Percentiles rank a stretch among this genome's conserved stretches.
phyloP scores from a whole-genome alignment of 2,888 invertebrate genomes.

The Catocala sponsa region DNA sequence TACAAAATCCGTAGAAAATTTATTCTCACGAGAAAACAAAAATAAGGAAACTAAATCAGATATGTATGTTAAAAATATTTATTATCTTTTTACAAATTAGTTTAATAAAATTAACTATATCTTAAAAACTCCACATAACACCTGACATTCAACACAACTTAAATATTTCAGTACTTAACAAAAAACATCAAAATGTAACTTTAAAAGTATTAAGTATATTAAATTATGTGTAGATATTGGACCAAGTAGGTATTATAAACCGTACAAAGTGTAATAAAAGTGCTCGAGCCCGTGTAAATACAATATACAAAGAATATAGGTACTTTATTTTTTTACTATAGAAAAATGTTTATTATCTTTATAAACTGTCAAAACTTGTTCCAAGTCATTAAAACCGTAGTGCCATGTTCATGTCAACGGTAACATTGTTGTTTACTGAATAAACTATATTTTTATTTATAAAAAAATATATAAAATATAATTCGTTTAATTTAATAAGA shows the following conservation, averaged over 20 bases:
- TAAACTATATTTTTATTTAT: not conserved
- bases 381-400: no score
- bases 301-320: conserved; percentile 10
- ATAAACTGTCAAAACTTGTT: not conserved
- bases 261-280: conserved; percentile 26
- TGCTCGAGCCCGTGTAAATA: conserved; percentile 25
- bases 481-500: conserved; percentile 4
- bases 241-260: conserved; percentile 22
- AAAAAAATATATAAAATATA: conserved; percentile 3
- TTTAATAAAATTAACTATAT: conserved; percentile 70
- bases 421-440: no score
- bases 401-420: no score
- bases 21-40: not conserved
- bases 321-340: conserved; percentile 2
- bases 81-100: conserved; percentile 82
- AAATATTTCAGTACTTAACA: conserved; percentile 68
- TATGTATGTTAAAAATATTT: conserved; percentile 78
- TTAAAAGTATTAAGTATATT: conserved; percentile 30
- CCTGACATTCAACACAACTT: conserved; percentile 62
- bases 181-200: conserved; percentile 52
- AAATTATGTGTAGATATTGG: conserved; percentile 34
- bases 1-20: no score
- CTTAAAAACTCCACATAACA: conserved; percentile 66
- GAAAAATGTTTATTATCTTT: not conserved
- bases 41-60: not conserved